Percentiles rank a stretch among this genome's conserved stretches.
Conservation (phyloP, 1,140 invertebrate genomes). For the Samia ricini region DNA sequence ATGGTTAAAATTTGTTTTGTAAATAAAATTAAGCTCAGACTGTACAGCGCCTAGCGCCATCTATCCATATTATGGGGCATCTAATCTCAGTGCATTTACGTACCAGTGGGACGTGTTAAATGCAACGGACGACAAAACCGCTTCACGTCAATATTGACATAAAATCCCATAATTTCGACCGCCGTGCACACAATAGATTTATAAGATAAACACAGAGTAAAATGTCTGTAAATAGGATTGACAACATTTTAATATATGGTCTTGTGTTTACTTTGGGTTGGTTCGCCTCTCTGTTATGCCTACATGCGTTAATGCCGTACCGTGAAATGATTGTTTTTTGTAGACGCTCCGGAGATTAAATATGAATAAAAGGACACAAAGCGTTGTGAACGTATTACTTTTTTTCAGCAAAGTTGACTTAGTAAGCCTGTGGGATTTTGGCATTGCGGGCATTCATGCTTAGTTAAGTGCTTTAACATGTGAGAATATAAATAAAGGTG, state of each 20-base stretch:
- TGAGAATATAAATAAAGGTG: slow-evolving; percentile 32
- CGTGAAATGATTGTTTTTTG: slow-evolving; percentile 76
- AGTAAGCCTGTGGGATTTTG: slow-evolving; percentile 57
- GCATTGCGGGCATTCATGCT: slow-evolving; percentile 33
- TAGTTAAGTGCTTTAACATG: slow-evolving; percentile 36
- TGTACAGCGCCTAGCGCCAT: slow-evolving; percentile 35
- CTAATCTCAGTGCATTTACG: slow-evolving; percentile 12
- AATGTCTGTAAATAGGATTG: slow-evolving; percentile 75
- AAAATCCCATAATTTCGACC: slow-evolving; percentile 73
- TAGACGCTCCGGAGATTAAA: slow-evolving; percentile 64
- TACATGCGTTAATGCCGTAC: slow-evolving; percentile 72
- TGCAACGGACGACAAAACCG: slow-evolving; percentile 58
- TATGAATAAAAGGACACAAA: slow-evolving; percentile 71
- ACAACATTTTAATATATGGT: slow-evolving; percentile 76
- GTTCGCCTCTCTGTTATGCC: slow-evolving; percentile 62
- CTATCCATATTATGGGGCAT: slow-evolving; percentile 17
- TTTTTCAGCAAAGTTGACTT: slow-evolving; percentile 54
- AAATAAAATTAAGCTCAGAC: slow-evolving; percentile 1
- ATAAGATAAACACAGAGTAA: slow-evolving; percentile 75
- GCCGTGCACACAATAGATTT: slow-evolving; percentile 74
- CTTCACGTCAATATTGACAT: slow-evolving; percentile 68
- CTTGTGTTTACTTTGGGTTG: slow-evolving; percentile 61
- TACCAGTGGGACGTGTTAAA: slow-evolving; percentile 69
- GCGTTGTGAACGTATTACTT: slow-evolving; percentile 49
- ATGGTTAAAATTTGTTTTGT: not conserved